Conservation (phyloP, 2,113 vertebrate species). For the Rattus rattus region DNA sequence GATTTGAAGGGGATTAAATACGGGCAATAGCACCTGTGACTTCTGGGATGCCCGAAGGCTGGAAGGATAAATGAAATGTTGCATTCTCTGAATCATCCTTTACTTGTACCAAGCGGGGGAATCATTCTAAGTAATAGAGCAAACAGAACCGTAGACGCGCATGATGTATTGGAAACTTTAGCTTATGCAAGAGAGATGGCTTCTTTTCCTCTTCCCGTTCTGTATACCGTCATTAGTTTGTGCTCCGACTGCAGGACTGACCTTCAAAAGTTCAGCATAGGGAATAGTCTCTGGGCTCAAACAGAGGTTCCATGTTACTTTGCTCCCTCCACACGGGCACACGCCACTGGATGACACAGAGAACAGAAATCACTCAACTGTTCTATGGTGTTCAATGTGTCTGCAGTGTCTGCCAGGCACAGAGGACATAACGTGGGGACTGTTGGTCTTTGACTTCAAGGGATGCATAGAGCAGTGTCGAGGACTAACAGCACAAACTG, state of each 20-base stretch:
- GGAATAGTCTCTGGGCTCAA: background rate
- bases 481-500: background rate
- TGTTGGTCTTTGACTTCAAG: background rate
- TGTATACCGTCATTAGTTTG: background rate
- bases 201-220: background rate
- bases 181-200: conserved; percentile 28
- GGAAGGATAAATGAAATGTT: conserved; percentile 40
- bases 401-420: background rate
- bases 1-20: conserved; percentile 65
- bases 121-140: conserved; percentile 58
- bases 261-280: background rate
- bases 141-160: conserved; percentile 32
- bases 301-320: background rate
- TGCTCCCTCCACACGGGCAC: background rate
- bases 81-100: conserved; percentile 42
- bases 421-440: background rate
- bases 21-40: conserved; percentile 15
- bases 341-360: too few relatives aligned
- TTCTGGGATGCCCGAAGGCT: conserved; percentile 9
- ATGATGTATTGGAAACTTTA: background rate
- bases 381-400: background rate
- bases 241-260: background rate
- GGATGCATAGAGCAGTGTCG: background rate
- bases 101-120: background rate
- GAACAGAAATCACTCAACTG: background rate